Evolutionary conservation across 2,797 vertebrate species (phyloP).

Genomic region (Apogon talboti): DNA sequence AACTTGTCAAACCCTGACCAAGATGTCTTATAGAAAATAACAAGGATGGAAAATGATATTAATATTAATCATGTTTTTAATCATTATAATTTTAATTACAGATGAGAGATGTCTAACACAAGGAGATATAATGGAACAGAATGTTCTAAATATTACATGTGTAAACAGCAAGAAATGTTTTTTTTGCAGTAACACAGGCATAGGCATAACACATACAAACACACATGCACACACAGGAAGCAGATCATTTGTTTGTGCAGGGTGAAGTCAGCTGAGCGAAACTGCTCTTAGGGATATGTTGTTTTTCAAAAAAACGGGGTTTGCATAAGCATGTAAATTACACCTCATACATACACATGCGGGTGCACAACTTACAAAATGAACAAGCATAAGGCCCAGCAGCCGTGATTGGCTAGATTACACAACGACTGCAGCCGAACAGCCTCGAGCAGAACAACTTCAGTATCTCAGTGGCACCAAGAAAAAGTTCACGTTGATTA

Average conservation of each 20-base stretch:
- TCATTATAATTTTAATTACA: neutral
- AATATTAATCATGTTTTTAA: too few relatives aligned
- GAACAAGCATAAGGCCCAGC: constrained; percentile 16
- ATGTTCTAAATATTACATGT: too few relatives aligned
- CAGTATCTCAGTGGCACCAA: constrained; percentile 12
- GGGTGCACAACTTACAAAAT: constrained; percentile 29
- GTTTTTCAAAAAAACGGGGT: constrained; percentile 47
- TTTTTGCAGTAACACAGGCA: neutral
- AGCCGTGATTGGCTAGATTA: constrained; percentile 38
- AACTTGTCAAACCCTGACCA: neutral
- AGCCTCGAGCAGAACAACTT: constrained; percentile 31
- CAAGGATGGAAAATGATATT: neutral
- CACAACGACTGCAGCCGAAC: constrained; percentile 21
- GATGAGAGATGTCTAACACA: neutral
- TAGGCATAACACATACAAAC: constrained; percentile 25
- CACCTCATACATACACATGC: constrained; percentile 59
- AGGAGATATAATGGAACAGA: neutral
- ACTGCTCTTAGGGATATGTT: constrained; percentile 45
- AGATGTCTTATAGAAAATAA: neutral
- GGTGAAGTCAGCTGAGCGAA: constrained; percentile 14
- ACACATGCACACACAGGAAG: constrained; percentile 24
- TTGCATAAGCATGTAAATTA: constrained; percentile 65
- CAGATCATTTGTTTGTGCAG: constrained; percentile 27
- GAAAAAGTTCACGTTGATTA: constrained; percentile 39
- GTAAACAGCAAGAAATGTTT: too few relatives aligned